phyloP scores from a whole-genome alignment of 1,140 invertebrate genomes.

The Dendroctonus valens region DNA sequence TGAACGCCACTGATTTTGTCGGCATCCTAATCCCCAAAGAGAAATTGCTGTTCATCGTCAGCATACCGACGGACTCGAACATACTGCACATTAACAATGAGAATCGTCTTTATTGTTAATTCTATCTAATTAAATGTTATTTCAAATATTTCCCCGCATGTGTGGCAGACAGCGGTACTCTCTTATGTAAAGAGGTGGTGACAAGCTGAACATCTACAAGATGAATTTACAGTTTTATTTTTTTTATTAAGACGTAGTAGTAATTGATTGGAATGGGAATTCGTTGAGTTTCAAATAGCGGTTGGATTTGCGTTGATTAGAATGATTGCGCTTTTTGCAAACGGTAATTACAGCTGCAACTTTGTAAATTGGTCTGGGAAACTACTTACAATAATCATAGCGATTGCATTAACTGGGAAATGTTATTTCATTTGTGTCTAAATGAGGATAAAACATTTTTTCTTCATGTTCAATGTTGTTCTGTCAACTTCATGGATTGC shows the following conservation, averaged over 20 bases:
- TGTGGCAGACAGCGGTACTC: slow-evolving; percentile 20
- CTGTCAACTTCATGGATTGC: no score
- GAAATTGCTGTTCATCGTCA: slow-evolving; percentile 29
- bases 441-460: no score
- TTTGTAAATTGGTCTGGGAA: no score
- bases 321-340: no score
- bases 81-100: slow-evolving; percentile 26
- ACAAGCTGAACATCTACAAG: slow-evolving; percentile 17
- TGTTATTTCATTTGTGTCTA: no score
- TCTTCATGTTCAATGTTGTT: no score
- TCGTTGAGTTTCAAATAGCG: not conserved
- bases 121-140: slow-evolving; percentile 34
- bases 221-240: not conserved
- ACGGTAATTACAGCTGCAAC: no score
- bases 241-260: not conserved
- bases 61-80: slow-evolving; percentile 12
- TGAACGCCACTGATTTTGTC: slow-evolving; percentile 19
- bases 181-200: slow-evolving; percentile 19
- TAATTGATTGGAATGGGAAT: not conserved
- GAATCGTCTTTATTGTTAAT: slow-evolving; percentile 32
- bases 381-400: no score
- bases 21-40: slow-evolving; percentile 15
- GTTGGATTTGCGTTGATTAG: no score
- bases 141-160: slow-evolving; percentile 32
- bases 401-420: no score